Evolutionary conservation across 2,113 vertebrate genomes (phyloP).

Genomic region (Sigmodon hispidus): DNA sequence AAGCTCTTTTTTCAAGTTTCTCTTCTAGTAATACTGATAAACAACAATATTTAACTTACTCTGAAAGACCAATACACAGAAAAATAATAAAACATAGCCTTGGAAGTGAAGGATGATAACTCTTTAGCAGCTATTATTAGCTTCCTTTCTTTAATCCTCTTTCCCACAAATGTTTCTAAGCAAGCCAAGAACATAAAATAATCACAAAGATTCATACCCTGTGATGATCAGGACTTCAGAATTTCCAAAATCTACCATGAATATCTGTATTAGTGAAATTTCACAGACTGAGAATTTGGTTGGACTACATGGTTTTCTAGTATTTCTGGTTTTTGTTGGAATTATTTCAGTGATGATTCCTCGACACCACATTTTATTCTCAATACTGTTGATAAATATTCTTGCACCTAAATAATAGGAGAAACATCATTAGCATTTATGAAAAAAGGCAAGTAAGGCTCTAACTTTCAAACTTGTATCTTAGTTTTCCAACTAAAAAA

Average conservation of each 20-base stretch:
- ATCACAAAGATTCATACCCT: constrained; percentile 84
- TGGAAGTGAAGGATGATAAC: constrained; percentile 8
- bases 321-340: constrained; percentile 79
- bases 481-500: constrained; percentile 37
- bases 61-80: not conserved
- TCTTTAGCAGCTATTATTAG: not conserved
- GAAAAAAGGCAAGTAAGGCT: constrained; percentile 37
- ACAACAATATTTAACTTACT: constrained; percentile 30
- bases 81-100: constrained; percentile 34
- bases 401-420: constrained; percentile 82
- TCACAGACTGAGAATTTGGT: constrained; percentile 84
- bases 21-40: constrained; percentile 38
- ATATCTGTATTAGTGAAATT: constrained; percentile 85
- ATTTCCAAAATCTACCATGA: constrained; percentile 90
- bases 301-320: constrained; percentile 73
- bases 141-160: not conserved
- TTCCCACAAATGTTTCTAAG: constrained; percentile 15
- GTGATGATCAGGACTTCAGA: constrained; percentile 83
- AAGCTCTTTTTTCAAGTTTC: constrained; percentile 40
- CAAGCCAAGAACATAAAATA: constrained; percentile 6
- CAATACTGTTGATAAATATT: constrained; percentile 86
- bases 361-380: constrained; percentile 89
- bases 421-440: constrained; percentile 40
- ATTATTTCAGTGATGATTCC: constrained; percentile 88
- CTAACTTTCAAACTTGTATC: constrained; percentile 46